Evolutionary conservation across 1,140 invertebrate genomes (phyloP).

Genomic region (Cyrtorhinus lividipennis): DNA sequence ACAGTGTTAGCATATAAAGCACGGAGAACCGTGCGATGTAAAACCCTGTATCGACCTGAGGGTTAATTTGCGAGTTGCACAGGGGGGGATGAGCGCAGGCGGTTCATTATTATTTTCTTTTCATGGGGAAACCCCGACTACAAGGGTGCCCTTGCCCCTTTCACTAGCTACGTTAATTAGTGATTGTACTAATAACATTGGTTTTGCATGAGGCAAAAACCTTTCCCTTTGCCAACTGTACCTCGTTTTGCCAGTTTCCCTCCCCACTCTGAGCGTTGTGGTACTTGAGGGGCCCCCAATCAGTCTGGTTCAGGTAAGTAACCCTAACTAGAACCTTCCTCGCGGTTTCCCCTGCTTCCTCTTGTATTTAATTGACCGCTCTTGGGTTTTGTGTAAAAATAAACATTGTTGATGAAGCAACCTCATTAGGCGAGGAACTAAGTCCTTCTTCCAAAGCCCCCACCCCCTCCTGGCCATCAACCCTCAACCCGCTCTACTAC

Average conservation of each 20-base stretch:
- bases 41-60: conserved; percentile 13
- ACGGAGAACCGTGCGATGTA: neutral
- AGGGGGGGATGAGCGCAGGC: conserved; percentile 2
- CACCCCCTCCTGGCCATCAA: neutral
- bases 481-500: neutral
- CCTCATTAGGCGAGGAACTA: conserved; percentile 14
- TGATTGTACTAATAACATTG: conserved; percentile 16
- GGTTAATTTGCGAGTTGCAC: conserved; percentile 14
- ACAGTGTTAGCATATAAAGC: conserved; percentile 13
- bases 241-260: neutral
- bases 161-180: conserved; percentile 14
- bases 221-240: neutral
- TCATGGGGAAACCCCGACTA: conserved; percentile 13
- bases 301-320: conserved; percentile 13
- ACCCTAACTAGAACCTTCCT: conserved; percentile 13
- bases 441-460: conserved; percentile 10
- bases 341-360: conserved; percentile 7
- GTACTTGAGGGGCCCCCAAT: conserved; percentile 12
- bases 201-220: conserved; percentile 16
- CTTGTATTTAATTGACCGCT: conserved; percentile 16
- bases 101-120: conserved; percentile 17
- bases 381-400: conserved; percentile 16
- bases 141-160: conserved; percentile 1
- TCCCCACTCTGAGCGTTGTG: neutral
- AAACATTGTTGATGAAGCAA: conserved; percentile 16